Percentiles rank a stretch among this genome's conserved stretches.
These are phyloP conservation scores for Nomada lathburiana DNA, from an alignment of 2,888 invertebrate genomes.

Conservation along the genomic window DNA sequence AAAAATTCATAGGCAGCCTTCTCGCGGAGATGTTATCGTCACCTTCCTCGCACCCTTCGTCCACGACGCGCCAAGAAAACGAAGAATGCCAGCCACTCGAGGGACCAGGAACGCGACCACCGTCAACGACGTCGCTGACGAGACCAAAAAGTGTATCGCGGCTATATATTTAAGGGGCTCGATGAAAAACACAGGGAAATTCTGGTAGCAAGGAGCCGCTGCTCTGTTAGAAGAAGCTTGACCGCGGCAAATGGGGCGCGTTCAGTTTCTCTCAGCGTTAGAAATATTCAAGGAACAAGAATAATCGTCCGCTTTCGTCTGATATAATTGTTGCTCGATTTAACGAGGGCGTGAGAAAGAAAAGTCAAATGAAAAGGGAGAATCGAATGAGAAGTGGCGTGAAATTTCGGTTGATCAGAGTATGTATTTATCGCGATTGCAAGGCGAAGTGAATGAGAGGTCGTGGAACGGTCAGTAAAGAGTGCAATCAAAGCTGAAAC, in stretches of 20 bases:
- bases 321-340: neutral
- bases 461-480: neutral
- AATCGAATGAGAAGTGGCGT: neutral
- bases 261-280: neutral
- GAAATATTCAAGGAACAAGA: too few species aligned
- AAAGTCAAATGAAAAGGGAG: neutral
- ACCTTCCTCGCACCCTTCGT: slow-evolving; percentile 56
- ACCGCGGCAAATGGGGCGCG: slow-evolving; percentile 16
- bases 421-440: neutral
- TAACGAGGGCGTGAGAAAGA: neutral
- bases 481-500: slow-evolving; percentile 20
- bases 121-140: slow-evolving; percentile 46
- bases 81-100: slow-evolving; percentile 64
- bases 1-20: slow-evolving; percentile 71
- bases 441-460: neutral
- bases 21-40: slow-evolving; percentile 70
- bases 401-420: slow-evolving; percentile 1
- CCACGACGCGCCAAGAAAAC: slow-evolving; percentile 49
- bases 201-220: neutral
- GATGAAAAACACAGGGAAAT: slow-evolving; percentile 29
- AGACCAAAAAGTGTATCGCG: slow-evolving; percentile 19
- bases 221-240: neutral
- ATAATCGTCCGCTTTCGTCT: too few species aligned
- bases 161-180: slow-evolving; percentile 39
- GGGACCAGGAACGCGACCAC: slow-evolving; percentile 35